Base-by-base conservation (phyloP, 2,113 vertebrate genomes). In the Lepidothrix coronata region DNA sequence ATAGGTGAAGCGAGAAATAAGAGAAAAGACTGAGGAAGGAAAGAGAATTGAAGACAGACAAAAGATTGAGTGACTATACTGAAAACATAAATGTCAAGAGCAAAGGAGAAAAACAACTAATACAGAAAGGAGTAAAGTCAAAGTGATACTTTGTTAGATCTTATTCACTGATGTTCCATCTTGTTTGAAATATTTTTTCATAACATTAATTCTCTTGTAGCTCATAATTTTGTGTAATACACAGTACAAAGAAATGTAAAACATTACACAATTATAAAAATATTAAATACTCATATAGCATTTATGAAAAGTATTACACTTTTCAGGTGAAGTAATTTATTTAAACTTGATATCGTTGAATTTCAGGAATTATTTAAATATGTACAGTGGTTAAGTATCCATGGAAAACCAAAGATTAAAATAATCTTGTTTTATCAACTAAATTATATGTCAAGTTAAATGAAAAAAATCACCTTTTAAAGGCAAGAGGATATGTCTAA, bases 351-450 rank as follows among this genome's bases (percentile, higher is more conserved):
- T 73, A 20, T 27, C 4, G 16, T 43, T 63, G 10, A 49, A 25
- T 55, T 3, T 4, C 15, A 54, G 16, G 9, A n/a, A 25, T 65
- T 10, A 24, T 62, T 74, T 58, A 58, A 9, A 33, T 20, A 15
- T 30, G 8, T 44, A n/a, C 0, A 1, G 28, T 63, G 6, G 5
- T 46, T 58, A 62, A 9, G 1, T 66, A 44, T 49, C 12, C 6
- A 31, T 28, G 13, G 43, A 5, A 74, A 74, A 51, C 14, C 4
- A 31, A 49, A 79, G 12, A 24, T 37, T n/a, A 37, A 48, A 67
- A 62, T 14, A 23, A 54, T 58, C 3, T 37, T 61, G 6, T 18
- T 89, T 59, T 25, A 71, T 82, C 5, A 43, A 23, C 49, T 55
- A 33, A 77, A 43, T 22, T 75, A 9, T 20, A 22, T 46, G 37